Evolutionary conservation across 2,888 invertebrate species (phyloP), one percentile per base, ranked within the genome.

Genomic region (Meiosimyza platycephala): DNA sequence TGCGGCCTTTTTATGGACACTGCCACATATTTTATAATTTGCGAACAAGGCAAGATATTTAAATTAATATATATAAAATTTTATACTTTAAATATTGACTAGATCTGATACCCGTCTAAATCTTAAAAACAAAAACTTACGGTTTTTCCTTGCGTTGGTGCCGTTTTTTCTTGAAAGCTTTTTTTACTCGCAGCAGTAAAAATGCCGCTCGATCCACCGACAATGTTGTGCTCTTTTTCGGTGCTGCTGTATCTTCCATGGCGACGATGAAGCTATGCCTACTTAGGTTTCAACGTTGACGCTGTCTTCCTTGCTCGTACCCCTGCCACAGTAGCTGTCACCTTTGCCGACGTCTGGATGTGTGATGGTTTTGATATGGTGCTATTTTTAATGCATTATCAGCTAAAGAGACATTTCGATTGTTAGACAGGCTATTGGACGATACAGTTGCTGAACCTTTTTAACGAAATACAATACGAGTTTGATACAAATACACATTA

Each of bases 161-260:
- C 79, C 95, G 92, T 89, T 95, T 95, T 89, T 94, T 95, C 88
- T 94, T 95, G 88, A 96, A 96, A 55, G 95, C 96, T 83, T 94
- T 92, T 85, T 95, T 95, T 74, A 96, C 95, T 79, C 96, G 90
- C 79, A 96, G 89, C 79, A 96, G 90, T 52, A 96, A 89, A 86
- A 96, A 96, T 71, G 96, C 96, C 67, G 96, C 96, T 78, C 95
- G 91, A 89, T 95, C 96, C 85, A 96, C 95, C 80, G 95, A 94
- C 79, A 95, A 89, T 72, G 91, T 89, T 73, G 82, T 85, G 75
- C 81, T 84, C 79, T 86, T 86, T 74, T 85, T 82, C 33, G 82
- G 78, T 16, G 65, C 47, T n/a, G 70, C 62, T 72, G 79, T 79
- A 78, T 82, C 81, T 78, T 82, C 80, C 82, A 82, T 82, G 66